Base-by-base conservation (phyloP, 1,140 invertebrate genomes). In the Whitmania pigra region DNA sequence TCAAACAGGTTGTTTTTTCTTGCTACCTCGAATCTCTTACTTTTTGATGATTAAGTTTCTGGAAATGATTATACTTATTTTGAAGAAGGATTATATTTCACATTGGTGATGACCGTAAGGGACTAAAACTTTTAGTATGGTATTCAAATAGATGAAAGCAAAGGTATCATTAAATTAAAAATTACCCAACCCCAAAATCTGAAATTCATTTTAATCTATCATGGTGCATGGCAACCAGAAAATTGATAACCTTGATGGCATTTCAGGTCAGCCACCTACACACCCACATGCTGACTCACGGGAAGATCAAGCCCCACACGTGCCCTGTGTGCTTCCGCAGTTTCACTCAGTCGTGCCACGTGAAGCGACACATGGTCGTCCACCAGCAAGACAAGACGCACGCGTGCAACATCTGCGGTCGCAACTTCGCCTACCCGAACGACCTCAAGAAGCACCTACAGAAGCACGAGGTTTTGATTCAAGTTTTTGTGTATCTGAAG, bases 401-500 rank as follows among this genome's bases (percentile, higher is more conserved):
- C 79, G 80, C 84, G 15, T 89, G 88, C 79, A 80, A 83, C 67
- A 83, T 85, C 22, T 89, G 88, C 79, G 84, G 85, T 13, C 75
- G 79, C 9, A 78, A 78, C 9, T 82, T 81, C 74, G 76, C 57
- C 25, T 74, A 72, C 22, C 72, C 71, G 1, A 66, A 49, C n/a
- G 74, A 76, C 25, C 69, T 76, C 29, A 72, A 76, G 40, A 54
- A 40, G 17, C 75, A 75, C 72, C 27, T 71, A 18, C 73, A 73
- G 15, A 73, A 69, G 55, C 75, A 75, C 43, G 71, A 72, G 53
- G 53, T 63, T 67, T 53, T 18, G 18, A 31, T 22, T 22, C 22
- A 18, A 25, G 22, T 63, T 22, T 63, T 63, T 22, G 22, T 15
- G 57, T n/a, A 15, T 1, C 29, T n/a, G 57, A 25, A 25, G 1